Conservation (phyloP, 2,797 vertebrate species). For the Pseudochaenichthys georgianus region DNA sequence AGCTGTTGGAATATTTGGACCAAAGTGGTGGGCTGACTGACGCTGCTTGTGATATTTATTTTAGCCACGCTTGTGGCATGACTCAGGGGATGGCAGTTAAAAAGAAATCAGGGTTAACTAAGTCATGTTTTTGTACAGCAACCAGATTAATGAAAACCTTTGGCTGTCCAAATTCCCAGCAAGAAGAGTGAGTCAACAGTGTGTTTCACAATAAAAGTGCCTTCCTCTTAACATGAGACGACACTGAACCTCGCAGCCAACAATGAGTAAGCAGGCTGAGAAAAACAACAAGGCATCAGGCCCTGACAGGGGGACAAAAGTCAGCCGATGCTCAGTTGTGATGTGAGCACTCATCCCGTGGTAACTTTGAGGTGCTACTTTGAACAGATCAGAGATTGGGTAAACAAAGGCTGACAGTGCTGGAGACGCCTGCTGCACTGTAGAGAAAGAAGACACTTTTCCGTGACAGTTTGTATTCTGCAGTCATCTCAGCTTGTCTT, state of each 20-base stretch:
- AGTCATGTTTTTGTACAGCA: background rate
- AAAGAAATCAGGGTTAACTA: background rate
- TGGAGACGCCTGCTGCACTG: background rate
- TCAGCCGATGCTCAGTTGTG: conserved; percentile 14
- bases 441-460: background rate
- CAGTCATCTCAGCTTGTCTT: conserved; percentile 9
- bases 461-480: background rate
- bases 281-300: conserved; percentile 9
- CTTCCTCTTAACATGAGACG: conserved; percentile 12
- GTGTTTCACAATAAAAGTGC: conserved; percentile 23
- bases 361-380: conserved; percentile 17
- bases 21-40: background rate
- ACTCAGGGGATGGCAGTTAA: background rate
- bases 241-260: conserved; percentile 30
- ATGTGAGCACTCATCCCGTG: conserved; percentile 3
- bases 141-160: background rate
- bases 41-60: background rate
- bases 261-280: conserved; percentile 28
- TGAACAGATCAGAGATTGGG: conserved; percentile 25
- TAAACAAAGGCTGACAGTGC: background rate
- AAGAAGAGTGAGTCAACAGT: conserved; percentile 25
- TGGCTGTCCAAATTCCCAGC: conserved; percentile 17
- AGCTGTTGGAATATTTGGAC: background rate
- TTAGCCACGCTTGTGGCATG: too few relatives aligned
- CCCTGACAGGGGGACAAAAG: conserved; percentile 2